Evolutionary conservation across 2,113 vertebrate species (phyloP), one percentile per base, ranked within the genome.

Genomic region (Syngnathus floridae): DNA sequence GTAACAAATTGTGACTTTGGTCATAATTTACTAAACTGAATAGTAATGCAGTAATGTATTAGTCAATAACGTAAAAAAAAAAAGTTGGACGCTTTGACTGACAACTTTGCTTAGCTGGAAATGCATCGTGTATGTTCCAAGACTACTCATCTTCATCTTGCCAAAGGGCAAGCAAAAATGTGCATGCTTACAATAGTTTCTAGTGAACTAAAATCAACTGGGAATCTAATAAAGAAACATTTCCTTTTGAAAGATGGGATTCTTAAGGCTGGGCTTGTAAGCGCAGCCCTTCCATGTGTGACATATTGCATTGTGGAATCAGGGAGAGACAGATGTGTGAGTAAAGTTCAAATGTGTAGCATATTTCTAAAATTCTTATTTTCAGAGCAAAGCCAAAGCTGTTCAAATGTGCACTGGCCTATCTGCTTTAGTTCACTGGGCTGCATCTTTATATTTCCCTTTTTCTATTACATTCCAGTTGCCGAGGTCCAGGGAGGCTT

Each of bases 361-460:
- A 69, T 65, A 67, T 74, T 76, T 78, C 63, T 41, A 62, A 69
- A 72, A 77, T 67, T 41, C 58, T 19, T 64, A 21, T 36, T 75
- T 74, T 76, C 61, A 62, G 60, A 62, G 66, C 8, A 65, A 57
- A 75, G 64, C 55, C 61, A 55, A 63, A 75, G 78, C 72, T 75
- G 78, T 78, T 74, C 72, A 70, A 78, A 84, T 78, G 73, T 72
- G 75, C 65, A 60, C 48, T 14, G 62, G 43, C 67, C 63, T 48
- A 62, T 78, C 78, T 78, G 67, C 69, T 82, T 71, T 77, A 75
- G 77, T 64, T 78, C 78, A 73, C 63, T 80, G 75, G 56, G 62
- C 71, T 66, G 65, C 55, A 79, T 79, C 75, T 76, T 77, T 66
- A 75, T 67, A 69, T 77, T 79, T 76, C 67, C 65, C 67, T 62